These are phyloP conservation scores for Xylocopa sonorina DNA, from an alignment of 1,140 invertebrate genomes.

Conservation along the genomic window DNA sequence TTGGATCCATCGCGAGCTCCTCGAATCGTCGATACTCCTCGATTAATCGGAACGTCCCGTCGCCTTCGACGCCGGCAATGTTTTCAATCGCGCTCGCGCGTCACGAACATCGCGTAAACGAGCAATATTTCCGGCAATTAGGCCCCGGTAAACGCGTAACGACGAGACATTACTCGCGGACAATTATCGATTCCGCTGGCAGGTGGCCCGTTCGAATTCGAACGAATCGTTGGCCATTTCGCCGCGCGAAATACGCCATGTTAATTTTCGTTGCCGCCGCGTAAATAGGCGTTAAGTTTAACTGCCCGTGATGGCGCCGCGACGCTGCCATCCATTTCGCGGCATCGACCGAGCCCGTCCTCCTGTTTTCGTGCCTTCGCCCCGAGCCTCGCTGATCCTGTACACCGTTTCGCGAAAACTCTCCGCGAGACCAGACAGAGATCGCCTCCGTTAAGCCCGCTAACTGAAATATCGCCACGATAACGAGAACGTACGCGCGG, in stretches of 20 bases:
- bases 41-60: not conserved
- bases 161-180: slow-evolving; percentile 23
- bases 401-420: slow-evolving; percentile 20
- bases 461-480: slow-evolving; percentile 77
- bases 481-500: slow-evolving; percentile 74
- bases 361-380: slow-evolving; percentile 18
- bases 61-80: not conserved
- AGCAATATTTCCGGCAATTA: slow-evolving; percentile 32
- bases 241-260: slow-evolving; percentile 4
- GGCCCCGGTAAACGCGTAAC: not conserved
- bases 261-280: slow-evolving; percentile 47
- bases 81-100: not conserved
- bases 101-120: not conserved
- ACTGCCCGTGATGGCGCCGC: slow-evolving; percentile 40
- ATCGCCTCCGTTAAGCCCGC: slow-evolving; percentile 64
- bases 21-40: not conserved
- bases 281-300: slow-evolving; percentile 51
- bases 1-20: too few relatives aligned
- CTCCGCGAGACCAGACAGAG: not conserved
- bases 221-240: slow-evolving; percentile 19
- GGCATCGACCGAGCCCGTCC: slow-evolving; percentile 19
- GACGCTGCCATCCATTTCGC: slow-evolving; percentile 31
- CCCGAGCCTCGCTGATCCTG: not conserved
- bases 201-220: slow-evolving; percentile 12
- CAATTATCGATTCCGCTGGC: slow-evolving; percentile 30